Percentiles rank a stretch among this genome's conserved stretches.
These are phyloP conservation scores for Lycophotia porphyrea DNA, from an alignment of 2,888 invertebrate species.

Conservation along the genomic window DNA sequence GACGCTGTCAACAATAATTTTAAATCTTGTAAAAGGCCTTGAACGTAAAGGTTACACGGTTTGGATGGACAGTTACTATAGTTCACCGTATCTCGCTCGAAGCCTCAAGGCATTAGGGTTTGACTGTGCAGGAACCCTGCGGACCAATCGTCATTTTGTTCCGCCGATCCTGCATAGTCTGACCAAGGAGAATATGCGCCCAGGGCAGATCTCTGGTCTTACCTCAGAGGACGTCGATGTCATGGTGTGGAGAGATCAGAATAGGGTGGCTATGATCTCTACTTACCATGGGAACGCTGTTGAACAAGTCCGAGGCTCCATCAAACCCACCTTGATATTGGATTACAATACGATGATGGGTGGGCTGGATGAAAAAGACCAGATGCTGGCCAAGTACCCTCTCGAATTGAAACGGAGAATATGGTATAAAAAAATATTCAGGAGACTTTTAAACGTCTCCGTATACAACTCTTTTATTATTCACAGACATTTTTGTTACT, in stretches of 20 bases:
- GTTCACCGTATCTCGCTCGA: not conserved
- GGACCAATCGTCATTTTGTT: not conserved
- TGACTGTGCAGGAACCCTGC: too few species aligned
- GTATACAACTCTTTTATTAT: not conserved
- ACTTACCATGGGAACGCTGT: not conserved
- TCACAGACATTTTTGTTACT: not conserved
- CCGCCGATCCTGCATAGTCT: not conserved
- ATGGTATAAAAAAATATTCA: not conserved
- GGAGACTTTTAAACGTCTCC: not conserved
- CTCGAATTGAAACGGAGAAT: not conserved
- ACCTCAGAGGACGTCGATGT: not conserved
- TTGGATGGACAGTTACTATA: slow-evolving; percentile 6
- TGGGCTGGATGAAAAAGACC: too few species aligned
- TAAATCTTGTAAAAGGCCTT: not conserved
- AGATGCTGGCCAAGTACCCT: not conserved
- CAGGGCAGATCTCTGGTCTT: not conserved
- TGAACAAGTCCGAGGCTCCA: too few species aligned
- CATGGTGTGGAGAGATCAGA: not conserved
- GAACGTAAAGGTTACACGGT: not conserved
- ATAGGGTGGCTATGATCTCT: not conserved
- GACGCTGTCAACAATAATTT: not conserved
- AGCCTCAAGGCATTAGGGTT: too few species aligned
- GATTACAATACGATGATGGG: too few species aligned
- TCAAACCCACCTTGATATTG: too few species aligned
- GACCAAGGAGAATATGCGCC: not conserved